Percentiles rank a stretch among this genome's conserved stretches.
Evolutionary conservation across 92 coral and sea anemone genomes (phyloP).

Genomic region (Ricordea florida): DNA sequence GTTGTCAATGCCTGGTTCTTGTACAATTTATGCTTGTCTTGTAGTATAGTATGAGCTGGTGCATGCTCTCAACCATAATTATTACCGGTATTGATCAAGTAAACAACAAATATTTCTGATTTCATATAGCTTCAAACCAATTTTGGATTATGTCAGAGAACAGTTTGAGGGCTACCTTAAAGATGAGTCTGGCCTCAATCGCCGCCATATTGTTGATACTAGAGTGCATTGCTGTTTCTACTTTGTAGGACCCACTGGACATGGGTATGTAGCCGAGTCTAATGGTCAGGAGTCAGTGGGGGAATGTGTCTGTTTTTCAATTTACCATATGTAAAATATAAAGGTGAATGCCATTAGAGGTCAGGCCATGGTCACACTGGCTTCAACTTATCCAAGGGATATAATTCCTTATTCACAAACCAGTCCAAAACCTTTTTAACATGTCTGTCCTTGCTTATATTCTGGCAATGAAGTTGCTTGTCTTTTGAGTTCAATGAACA

Average conservation of each 20-base stretch:
- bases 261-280: slow-evolving; percentile 91
- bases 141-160: slow-evolving; percentile 79
- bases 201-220: slow-evolving; percentile 85
- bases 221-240: slow-evolving; percentile 97
- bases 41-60: too few species aligned
- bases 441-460: too few species aligned
- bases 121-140: slow-evolving; percentile 78
- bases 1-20: too few species aligned
- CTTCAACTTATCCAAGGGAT: not conserved
- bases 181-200: slow-evolving; percentile 95
- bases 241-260: slow-evolving; percentile 93
- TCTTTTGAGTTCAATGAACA: too few species aligned
- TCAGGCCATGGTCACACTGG: too few species aligned
- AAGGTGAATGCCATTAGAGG: too few species aligned
- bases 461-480: too few species aligned
- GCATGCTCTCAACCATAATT: too few species aligned
- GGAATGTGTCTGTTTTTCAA: too few species aligned
- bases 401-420: not conserved
- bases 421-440: not conserved
- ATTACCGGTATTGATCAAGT: not conserved
- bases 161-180: slow-evolving; percentile 91
- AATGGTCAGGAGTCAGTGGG: too few species aligned
- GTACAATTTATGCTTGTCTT: too few species aligned
- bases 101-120: not conserved
- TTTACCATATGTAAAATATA: too few species aligned